Evolutionary conservation across 2,888 invertebrate species (phyloP).

Genomic region (Troides oblongomaculatus): DNA sequence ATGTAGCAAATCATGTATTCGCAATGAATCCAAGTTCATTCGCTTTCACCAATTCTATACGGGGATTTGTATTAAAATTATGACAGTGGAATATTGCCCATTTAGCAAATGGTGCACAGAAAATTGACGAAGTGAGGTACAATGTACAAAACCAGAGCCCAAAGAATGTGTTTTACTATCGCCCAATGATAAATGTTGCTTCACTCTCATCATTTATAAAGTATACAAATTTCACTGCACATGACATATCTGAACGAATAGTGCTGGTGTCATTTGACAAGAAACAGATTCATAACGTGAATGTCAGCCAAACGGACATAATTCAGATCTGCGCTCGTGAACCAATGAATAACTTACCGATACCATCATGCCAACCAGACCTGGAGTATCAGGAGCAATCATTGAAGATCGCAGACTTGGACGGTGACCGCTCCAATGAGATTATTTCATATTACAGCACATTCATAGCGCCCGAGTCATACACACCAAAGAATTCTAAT

Average conservation of each 20-base stretch:
- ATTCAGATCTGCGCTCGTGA: conserved; percentile 84
- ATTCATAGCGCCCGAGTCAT: conserved; percentile 72
- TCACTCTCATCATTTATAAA: conserved; percentile 71
- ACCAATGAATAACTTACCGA: conserved; percentile 51
- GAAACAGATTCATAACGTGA: conserved; percentile 84
- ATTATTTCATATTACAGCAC: conserved; percentile 87
- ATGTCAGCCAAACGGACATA: conserved; percentile 89
- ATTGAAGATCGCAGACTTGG: conserved; percentile 86
- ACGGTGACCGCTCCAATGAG: conserved; percentile 87
- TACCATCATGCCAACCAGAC: conserved; percentile 85
- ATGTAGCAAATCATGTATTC: conserved; percentile 82
- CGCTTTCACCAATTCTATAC: conserved; percentile 80
- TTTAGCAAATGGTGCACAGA: conserved; percentile 72
- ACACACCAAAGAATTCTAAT: conserved; percentile 58
- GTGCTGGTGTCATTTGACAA: conserved; percentile 89
- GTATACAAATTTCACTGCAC: conserved; percentile 71
- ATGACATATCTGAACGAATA: conserved; percentile 85
- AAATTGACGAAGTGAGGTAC: conserved; percentile 66
- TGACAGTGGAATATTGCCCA: conserved; percentile 87
- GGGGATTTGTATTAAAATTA: conserved; percentile 89
- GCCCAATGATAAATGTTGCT: conserved; percentile 60
- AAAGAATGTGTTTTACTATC: conserved; percentile 66
- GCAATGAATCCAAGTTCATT: conserved; percentile 87
- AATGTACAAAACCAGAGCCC: conserved; percentile 72
- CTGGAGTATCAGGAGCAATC: conserved; percentile 86